phyloP scores from a whole-genome alignment of 1,140 invertebrate genomes.

The Drosophila ambigua region DNA sequence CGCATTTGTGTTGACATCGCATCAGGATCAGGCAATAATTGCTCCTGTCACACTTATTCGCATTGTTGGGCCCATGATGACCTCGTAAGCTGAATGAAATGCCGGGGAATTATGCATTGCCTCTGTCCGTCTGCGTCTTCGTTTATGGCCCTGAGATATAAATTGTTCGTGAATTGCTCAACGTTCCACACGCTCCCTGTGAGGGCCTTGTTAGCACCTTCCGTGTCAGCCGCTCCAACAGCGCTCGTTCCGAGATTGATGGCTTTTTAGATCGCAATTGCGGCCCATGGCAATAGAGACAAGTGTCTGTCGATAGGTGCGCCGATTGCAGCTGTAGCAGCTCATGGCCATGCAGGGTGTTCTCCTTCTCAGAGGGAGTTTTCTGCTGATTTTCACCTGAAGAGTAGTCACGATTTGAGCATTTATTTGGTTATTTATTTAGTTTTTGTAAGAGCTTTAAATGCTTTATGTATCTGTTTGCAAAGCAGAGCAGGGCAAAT shows the following conservation, averaged over 20 bases:
- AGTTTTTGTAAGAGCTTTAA: too few species aligned
- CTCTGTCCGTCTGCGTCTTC: slow-evolving; percentile 6
- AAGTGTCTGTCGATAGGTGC: neutral
- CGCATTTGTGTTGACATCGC: slow-evolving; percentile 64
- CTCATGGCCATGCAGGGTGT: neutral
- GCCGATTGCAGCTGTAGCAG: neutral
- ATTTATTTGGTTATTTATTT: too few species aligned
- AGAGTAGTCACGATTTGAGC: too few species aligned
- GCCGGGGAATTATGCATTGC: slow-evolving; percentile 51
- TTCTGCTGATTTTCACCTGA: too few species aligned
- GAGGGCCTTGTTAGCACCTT: slow-evolving; percentile 60
- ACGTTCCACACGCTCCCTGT: neutral
- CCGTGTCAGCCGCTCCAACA: slow-evolving; percentile 15
- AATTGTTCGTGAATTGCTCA: slow-evolving; percentile 28
- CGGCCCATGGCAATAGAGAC: neutral
- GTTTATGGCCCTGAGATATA: slow-evolving; percentile 48
- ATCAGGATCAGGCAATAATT: slow-evolving; percentile 65
- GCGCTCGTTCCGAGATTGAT: slow-evolving; percentile 9
- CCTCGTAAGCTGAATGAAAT: slow-evolving; percentile 62
- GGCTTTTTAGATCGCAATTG: slow-evolving; percentile 7
- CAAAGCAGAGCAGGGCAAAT: too few species aligned
- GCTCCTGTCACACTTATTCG: slow-evolving; percentile 80
- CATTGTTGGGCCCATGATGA: slow-evolving; percentile 68
- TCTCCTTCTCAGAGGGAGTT: too few species aligned
- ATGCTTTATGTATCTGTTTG: too few species aligned